These are phyloP conservation scores for Columbina picui DNA, from an alignment of 2,113 vertebrate species.

Conservation along the genomic window DNA sequence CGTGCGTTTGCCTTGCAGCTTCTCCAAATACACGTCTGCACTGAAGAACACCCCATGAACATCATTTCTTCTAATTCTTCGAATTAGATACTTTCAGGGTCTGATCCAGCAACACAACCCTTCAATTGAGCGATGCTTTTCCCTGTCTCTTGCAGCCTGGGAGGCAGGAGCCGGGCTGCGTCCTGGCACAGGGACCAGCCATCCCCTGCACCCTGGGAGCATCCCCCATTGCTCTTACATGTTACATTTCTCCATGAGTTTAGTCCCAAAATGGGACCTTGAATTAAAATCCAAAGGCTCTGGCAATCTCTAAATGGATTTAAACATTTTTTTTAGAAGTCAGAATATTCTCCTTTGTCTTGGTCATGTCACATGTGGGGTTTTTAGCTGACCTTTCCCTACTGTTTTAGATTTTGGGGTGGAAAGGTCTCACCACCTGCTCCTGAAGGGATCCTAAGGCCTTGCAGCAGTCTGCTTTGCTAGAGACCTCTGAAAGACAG, in stretches of 20 bases:
- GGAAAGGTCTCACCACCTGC: background rate
- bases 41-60: background rate
- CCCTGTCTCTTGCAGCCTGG: background rate
- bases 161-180: background rate
- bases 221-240: fast-evolving
- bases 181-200: background rate
- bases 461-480: background rate
- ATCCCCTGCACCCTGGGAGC: fast-evolving
- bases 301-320: background rate
- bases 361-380: background rate
- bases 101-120: background rate
- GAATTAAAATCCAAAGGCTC: background rate
- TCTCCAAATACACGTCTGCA: background rate
- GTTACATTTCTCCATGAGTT: background rate
- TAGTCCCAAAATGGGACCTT: background rate
- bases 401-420: background rate
- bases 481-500: background rate
- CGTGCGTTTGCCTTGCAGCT: background rate
- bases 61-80: background rate
- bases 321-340: background rate
- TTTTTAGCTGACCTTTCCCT: background rate
- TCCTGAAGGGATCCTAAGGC: background rate
- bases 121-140: background rate
- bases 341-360: background rate
- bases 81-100: background rate